Evolutionary conservation across 2,888 invertebrate genomes (phyloP).

Genomic region (Oscheius sp.): DNA sequence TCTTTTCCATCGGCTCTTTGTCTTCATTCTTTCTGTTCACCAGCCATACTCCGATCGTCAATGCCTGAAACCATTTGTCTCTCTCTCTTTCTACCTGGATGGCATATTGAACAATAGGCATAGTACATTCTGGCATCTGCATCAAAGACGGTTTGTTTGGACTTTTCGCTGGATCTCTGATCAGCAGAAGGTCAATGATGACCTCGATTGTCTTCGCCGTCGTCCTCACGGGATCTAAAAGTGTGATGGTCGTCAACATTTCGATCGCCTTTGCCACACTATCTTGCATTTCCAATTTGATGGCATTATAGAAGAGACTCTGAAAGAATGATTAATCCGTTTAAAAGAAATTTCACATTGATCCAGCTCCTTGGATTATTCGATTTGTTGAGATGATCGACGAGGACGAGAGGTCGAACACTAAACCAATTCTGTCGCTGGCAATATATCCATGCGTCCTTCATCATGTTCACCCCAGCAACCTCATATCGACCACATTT

Average conservation of each 20-base stretch:
- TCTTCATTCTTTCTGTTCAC: conserved; percentile 6
- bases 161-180: not conserved
- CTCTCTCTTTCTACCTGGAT: conserved; percentile 9
- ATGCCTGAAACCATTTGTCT: conserved; percentile 13
- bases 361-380: conserved; percentile 23
- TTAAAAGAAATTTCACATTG: not conserved
- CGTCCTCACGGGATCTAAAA: conserved; percentile 21
- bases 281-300: conserved; percentile 20
- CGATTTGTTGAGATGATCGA: conserved; percentile 23
- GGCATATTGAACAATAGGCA: conserved; percentile 13
- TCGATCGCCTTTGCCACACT: conserved; percentile 17
- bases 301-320: conserved; percentile 11
- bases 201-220: conserved; percentile 21
- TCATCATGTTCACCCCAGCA: conserved; percentile 14
- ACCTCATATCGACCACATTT: conserved; percentile 22
- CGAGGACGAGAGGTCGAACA: conserved; percentile 3
- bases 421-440: conserved; percentile 30
- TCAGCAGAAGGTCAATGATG: not conserved
- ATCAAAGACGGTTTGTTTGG: conserved; percentile 4
- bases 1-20: conserved; percentile 4
- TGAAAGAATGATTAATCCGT: not conserved
- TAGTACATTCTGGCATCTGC: conserved; percentile 6
- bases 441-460: conserved; percentile 26
- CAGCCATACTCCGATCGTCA: conserved; percentile 29
- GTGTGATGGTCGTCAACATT: conserved; percentile 9